These are phyloP conservation scores for Propsilocerus akamusi DNA, from an alignment of 1,140 invertebrate genomes.

Conservation along the genomic window DNA sequence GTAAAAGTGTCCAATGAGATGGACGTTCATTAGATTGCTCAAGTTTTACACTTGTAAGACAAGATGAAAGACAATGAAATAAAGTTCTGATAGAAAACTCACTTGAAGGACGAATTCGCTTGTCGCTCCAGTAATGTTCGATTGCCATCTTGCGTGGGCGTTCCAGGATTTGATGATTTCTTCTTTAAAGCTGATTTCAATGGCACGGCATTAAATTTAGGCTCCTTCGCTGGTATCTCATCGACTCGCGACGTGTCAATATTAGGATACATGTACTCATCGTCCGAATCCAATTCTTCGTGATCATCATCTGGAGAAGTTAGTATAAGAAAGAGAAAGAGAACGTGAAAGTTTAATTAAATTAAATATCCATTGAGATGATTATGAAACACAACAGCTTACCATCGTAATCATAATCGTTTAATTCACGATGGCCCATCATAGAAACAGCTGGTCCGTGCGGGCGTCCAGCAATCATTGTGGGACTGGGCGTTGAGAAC, in stretches of 20 bases:
- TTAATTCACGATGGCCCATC: constrained; percentile 23
- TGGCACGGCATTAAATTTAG: constrained; percentile 70
- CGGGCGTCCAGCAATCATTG: constrained; percentile 33
- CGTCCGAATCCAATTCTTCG: constrained; percentile 30
- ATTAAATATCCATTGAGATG: constrained; percentile 4
- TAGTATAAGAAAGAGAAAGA: background rate
- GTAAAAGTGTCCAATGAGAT: too few species aligned
- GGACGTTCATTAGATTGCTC: too few species aligned
- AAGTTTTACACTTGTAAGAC: too few species aligned
- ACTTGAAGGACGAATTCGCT: constrained; percentile 35
- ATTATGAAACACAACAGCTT: constrained; percentile 12
- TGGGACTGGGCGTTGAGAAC: constrained; percentile 79
- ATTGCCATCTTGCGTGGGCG: constrained; percentile 55
- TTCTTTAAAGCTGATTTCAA: constrained; percentile 86
- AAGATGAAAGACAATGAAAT: background rate
- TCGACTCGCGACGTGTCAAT: constrained; percentile 68
- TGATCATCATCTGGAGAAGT: constrained; percentile 25
- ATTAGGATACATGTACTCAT: constrained; percentile 24
- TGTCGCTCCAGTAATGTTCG: constrained; percentile 13
- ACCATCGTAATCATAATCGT: constrained; percentile 51
- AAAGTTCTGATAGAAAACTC: constrained; percentile 17
- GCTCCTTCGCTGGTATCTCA: constrained; percentile 79
- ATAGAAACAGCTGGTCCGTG: constrained; percentile 25
- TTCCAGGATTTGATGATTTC: constrained; percentile 36
- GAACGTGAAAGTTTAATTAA: constrained; percentile 2